These are phyloP conservation scores for Augochlorella aurata DNA, from an alignment of 2,888 invertebrate species.

Conservation along the genomic window DNA sequence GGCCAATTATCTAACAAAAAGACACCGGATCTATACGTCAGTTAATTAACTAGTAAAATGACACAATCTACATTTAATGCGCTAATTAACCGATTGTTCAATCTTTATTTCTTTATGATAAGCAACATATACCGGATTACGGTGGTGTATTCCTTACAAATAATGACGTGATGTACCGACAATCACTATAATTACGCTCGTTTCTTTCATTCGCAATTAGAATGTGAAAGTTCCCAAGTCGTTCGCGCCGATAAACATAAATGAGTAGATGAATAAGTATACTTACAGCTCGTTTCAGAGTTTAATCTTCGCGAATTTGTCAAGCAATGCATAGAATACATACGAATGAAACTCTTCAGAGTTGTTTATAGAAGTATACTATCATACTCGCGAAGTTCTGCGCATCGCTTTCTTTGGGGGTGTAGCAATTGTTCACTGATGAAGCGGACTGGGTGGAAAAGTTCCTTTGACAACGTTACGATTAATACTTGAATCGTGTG, in stretches of 20 bases:
- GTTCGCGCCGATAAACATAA: not conserved
- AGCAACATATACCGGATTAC: not conserved
- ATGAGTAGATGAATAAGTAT: too few species aligned
- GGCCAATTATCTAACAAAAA: too few species aligned
- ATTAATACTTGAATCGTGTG: too few species aligned
- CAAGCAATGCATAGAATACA: too few species aligned
- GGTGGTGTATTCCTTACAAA: not conserved
- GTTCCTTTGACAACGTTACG: too few species aligned
- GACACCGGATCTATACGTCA: not conserved
- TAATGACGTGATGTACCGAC: not conserved
- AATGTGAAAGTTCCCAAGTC: not conserved
- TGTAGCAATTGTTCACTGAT: too few species aligned
- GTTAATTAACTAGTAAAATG: not conserved
- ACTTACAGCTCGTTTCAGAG: not conserved
- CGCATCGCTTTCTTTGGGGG: too few species aligned
- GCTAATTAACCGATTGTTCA: slow-evolving; percentile 1
- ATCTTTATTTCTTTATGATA: not conserved
- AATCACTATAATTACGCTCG: not conserved
- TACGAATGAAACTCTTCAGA: too few species aligned
- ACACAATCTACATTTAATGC: not conserved
- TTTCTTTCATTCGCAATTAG: not conserved
- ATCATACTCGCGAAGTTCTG: too few species aligned
- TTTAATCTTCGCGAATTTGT: not conserved
- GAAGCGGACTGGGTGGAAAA: too few species aligned
- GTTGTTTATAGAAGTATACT: too few species aligned